phyloP scores from a whole-genome alignment of 2,113 vertebrate genomes.

The Rhipidura dahli region DNA sequence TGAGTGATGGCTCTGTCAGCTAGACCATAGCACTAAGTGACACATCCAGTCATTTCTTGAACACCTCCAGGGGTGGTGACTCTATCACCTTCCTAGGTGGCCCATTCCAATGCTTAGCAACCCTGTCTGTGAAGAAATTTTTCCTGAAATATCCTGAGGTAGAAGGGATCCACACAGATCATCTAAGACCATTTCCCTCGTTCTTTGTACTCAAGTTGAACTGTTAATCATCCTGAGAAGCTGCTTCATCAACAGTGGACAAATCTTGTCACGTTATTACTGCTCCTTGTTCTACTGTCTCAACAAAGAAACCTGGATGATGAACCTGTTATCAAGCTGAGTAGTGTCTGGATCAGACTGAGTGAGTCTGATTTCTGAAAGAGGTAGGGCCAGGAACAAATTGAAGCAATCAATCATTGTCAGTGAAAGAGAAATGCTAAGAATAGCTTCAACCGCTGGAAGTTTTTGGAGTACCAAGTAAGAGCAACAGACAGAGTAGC shows the following conservation, averaged over 20 bases:
- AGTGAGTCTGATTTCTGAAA: background rate
- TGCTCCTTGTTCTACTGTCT: background rate
- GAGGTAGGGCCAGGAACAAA: background rate
- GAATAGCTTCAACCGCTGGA: background rate
- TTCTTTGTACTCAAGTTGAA: background rate
- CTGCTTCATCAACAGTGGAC: background rate
- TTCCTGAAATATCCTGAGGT: background rate
- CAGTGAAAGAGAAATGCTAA: background rate
- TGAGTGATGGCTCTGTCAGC: background rate
- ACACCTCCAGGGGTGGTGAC: background rate
- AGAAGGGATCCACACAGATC: background rate
- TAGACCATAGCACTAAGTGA: background rate
- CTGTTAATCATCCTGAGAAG: background rate
- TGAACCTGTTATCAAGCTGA: background rate
- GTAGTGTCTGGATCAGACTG: background rate
- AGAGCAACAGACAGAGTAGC: background rate
- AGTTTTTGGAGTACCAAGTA: background rate
- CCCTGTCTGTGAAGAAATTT: background rate
- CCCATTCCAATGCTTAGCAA: background rate
- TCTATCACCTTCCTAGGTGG: background rate
- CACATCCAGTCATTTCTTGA: background rate
- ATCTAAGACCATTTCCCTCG: background rate
- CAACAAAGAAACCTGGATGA: background rate
- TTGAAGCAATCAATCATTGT: background rate
- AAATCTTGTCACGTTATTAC: background rate